A percentile compares a stretch with the other conserved stretches of the same genome.
Conservation (phyloP, 2,797 vertebrate genomes). For the Xiphorhynchus erythropygius region DNA sequence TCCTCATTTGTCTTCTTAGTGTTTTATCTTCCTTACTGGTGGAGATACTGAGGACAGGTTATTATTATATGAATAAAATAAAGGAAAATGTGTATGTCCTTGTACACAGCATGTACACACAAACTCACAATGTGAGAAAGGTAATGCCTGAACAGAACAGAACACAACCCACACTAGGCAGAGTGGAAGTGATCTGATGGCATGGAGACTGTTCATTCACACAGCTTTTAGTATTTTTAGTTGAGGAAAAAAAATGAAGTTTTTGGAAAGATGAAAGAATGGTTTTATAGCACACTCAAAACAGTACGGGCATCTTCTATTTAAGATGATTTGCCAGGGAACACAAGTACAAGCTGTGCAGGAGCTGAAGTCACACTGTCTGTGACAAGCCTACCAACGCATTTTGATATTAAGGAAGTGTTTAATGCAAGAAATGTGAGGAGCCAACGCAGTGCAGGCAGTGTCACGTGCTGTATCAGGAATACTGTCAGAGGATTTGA, state of each 20-base stretch:
- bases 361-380: neutral
- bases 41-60: neutral
- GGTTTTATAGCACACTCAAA: neutral
- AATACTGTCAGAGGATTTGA: neutral
- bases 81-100: neutral
- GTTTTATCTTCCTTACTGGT: neutral
- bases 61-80: neutral
- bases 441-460: neutral
- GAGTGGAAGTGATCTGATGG: neutral
- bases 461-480: rapidly evolving
- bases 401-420: neutral
- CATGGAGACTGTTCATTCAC: neutral
- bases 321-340: neutral
- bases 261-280: neutral
- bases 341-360: rapidly evolving
- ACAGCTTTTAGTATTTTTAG: neutral
- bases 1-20: neutral
- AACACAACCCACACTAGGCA: neutral
- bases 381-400: neutral
- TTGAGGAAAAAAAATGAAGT: neutral
- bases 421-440: neutral
- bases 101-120: neutral
- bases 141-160: neutral
- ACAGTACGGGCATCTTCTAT: neutral
- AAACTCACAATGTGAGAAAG: neutral